Conservation (phyloP, 2,113 vertebrate genomes). For the Pseudorasbora parva region DNA sequence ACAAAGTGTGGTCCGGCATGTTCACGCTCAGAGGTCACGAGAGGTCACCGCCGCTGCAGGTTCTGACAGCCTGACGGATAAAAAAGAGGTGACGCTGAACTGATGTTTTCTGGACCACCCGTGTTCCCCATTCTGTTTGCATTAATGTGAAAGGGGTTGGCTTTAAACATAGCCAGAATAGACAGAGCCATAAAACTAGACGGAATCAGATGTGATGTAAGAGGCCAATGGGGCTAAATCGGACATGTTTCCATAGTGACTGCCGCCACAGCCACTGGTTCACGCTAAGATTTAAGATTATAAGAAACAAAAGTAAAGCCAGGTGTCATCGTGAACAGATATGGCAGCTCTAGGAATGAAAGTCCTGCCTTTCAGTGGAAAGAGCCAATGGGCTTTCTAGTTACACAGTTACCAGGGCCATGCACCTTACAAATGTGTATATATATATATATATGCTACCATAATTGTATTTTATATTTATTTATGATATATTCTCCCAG, state of each 20-base stretch:
- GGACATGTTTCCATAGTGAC: constrained; percentile 67
- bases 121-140: constrained; percentile 76
- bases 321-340: neutral
- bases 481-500: no score
- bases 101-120: constrained; percentile 73
- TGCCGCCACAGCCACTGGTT: constrained; percentile 21
- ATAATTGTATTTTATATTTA: no score
- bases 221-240: constrained; percentile 71
- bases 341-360: neutral
- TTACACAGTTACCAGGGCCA: no score
- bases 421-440: no score
- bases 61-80: constrained; percentile 79
- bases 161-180: constrained; percentile 64
- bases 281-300: neutral
- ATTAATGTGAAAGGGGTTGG: constrained; percentile 77
- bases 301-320: neutral
- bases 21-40: constrained; percentile 71
- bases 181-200: constrained; percentile 81
- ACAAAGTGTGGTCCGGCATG: constrained; percentile 70
- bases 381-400: neutral
- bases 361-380: neutral
- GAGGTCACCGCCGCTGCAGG: constrained; percentile 69
- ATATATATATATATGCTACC: no score
- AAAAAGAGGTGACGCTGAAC: constrained; percentile 75
- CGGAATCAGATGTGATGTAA: constrained; percentile 74